Conservation (phyloP, 2,888 invertebrate species). For the Lacanobia wlatinum region DNA sequence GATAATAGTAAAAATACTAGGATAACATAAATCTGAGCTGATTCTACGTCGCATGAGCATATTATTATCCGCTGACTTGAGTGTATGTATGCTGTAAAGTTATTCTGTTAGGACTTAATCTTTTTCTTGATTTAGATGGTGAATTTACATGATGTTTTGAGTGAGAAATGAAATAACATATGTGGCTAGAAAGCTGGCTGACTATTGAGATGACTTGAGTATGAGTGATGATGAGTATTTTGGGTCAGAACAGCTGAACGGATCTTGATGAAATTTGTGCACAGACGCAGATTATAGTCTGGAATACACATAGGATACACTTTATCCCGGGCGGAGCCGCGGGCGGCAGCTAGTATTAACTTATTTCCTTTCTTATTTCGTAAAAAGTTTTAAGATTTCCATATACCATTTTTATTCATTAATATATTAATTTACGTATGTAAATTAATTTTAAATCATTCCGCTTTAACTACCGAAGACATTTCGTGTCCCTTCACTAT, state of each 20-base stretch:
- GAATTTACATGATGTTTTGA: background rate
- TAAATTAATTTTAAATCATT: constrained; percentile 33
- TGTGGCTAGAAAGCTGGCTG: background rate
- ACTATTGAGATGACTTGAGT: too few relatives aligned
- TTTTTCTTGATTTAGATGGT: constrained; percentile 3
- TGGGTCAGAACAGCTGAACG: too few relatives aligned
- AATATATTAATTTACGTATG: constrained; percentile 16
- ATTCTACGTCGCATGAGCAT: constrained; percentile 45
- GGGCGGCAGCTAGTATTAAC: too few relatives aligned
- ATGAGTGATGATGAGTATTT: too few relatives aligned
- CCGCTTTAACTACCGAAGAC: constrained; percentile 17
- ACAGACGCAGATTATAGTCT: too few relatives aligned
- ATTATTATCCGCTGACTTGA: constrained; percentile 54
- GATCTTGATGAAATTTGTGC: too few relatives aligned
- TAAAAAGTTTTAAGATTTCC: constrained; percentile 11
- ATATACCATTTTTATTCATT: constrained; percentile 22
- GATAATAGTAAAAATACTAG: constrained; percentile 52
- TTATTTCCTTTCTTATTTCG: background rate
- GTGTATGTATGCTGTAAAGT: constrained; percentile 32
- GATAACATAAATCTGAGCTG: too few relatives aligned
- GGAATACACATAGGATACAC: too few relatives aligned
- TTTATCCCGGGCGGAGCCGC: too few relatives aligned
- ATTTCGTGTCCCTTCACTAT: constrained; percentile 26
- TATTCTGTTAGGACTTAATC: constrained; percentile 37
- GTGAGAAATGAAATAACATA: background rate